Evolutionary conservation across 2,797 vertebrate genomes (phyloP).

Genomic region (Knipowitschia caucasica): DNA sequence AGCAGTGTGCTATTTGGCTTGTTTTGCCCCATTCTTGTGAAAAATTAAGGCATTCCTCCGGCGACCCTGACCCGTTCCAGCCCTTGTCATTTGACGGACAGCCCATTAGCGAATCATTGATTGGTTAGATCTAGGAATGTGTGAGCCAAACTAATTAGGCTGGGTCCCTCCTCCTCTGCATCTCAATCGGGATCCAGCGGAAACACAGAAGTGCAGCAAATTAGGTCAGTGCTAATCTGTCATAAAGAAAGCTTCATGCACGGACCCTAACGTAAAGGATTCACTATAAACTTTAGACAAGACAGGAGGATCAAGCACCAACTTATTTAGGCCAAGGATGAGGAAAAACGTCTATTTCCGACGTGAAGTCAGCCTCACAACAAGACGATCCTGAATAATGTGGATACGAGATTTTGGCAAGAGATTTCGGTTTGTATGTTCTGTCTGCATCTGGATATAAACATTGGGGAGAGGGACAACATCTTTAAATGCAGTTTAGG

Average conservation of each 20-base stretch:
- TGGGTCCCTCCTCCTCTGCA: slow-evolving; percentile 55
- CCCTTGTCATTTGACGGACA: slow-evolving; percentile 65
- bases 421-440: no score
- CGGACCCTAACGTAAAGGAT: slow-evolving; percentile 22
- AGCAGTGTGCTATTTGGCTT: slow-evolving; percentile 38
- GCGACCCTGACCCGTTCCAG: slow-evolving; percentile 67
- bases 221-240: slow-evolving; percentile 35
- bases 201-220: slow-evolving; percentile 45
- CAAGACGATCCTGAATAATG: no score
- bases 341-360: background rate
- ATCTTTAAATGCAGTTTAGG: no score
- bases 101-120: slow-evolving; percentile 70
- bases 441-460: no score
- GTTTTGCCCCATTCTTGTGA: slow-evolving; percentile 55
- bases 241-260: slow-evolving; percentile 17
- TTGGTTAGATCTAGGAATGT: slow-evolving; percentile 61
- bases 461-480: no score
- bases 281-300: slow-evolving; percentile 21
- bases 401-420: no score
- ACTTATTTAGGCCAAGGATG: background rate
- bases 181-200: slow-evolving; percentile 56
- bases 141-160: slow-evolving; percentile 64
- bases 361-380: background rate
- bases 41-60: slow-evolving; percentile 62
- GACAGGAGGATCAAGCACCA: slow-evolving; percentile 2